phyloP scores from a whole-genome alignment of 2,888 invertebrate species.

The Sisyra terminalis region DNA sequence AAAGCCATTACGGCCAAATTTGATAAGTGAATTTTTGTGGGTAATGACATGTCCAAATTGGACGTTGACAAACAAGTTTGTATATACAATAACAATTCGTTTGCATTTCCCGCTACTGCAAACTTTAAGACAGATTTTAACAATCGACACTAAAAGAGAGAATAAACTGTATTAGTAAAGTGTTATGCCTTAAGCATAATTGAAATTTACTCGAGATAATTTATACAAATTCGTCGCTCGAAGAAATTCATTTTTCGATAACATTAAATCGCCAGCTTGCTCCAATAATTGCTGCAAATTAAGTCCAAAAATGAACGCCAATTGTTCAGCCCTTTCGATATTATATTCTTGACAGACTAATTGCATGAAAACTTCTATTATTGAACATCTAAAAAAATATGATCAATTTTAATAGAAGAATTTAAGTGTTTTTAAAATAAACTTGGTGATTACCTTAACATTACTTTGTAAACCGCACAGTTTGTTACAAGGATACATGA shows the following conservation, averaged over 20 bases:
- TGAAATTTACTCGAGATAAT: slow-evolving; percentile 45
- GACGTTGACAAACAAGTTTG: slow-evolving; percentile 35
- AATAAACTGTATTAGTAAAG: too few species aligned
- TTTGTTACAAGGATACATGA: slow-evolving; percentile 43
- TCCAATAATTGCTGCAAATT: slow-evolving; percentile 53
- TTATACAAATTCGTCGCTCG: slow-evolving; percentile 69
- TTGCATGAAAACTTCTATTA: slow-evolving; percentile 35
- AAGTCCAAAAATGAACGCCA: slow-evolving; percentile 39
- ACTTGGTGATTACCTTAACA: slow-evolving; percentile 31
- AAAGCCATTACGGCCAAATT: slow-evolving; percentile 48
- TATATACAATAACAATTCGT: slow-evolving; percentile 40
- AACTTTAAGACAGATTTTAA: slow-evolving; percentile 42
- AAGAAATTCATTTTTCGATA: slow-evolving; percentile 54
- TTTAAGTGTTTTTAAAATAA: too few species aligned
- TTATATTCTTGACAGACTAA: slow-evolving; percentile 35
- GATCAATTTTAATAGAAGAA: too few species aligned
- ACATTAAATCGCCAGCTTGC: slow-evolving; percentile 64
- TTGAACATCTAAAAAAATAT: slow-evolving; percentile 22
- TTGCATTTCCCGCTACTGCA: slow-evolving; percentile 41
- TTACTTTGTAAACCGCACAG: slow-evolving; percentile 38
- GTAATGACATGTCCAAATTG: slow-evolving; percentile 36
- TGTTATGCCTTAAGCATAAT: too few species aligned
- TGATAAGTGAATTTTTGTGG: slow-evolving; percentile 44
- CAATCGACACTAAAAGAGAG: slow-evolving; percentile 34
- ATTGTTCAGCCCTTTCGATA: slow-evolving; percentile 35